Evolutionary conservation across 2,113 vertebrate genomes (phyloP).

Genomic region (Mesembrinibis cayennensis): DNA sequence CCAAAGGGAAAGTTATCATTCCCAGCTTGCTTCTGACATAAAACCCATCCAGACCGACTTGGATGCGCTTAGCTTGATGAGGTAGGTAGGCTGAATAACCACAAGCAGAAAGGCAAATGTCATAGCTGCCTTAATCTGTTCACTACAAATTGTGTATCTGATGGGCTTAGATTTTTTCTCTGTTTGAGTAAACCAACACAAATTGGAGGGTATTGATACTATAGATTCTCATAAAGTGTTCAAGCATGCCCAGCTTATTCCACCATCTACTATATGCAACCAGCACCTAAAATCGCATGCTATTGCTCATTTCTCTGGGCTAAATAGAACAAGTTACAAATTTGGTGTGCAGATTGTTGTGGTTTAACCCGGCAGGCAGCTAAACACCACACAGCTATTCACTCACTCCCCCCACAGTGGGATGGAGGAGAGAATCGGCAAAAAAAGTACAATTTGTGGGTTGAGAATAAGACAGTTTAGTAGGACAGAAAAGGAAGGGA

Average conservation of each 20-base stretch:
- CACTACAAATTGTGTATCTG: background rate
- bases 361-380: too few species aligned
- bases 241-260: background rate
- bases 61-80: background rate
- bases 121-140: background rate
- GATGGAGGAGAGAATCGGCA: too few species aligned
- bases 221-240: background rate
- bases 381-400: too few species aligned
- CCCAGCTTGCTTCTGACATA: background rate
- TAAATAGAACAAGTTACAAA: background rate
- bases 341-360: background rate
- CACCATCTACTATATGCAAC: background rate
- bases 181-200: background rate
- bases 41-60: background rate
- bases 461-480: too few species aligned
- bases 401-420: too few species aligned
- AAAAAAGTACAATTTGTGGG: too few species aligned
- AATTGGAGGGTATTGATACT: background rate
- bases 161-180: background rate
- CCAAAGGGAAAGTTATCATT: background rate
- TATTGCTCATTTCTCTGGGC: background rate
- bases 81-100: background rate
- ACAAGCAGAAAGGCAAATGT: background rate
- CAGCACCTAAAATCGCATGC: background rate
- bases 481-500: too few species aligned